These are phyloP conservation scores for Ormyrus labotus DNA, from an alignment of 2,888 invertebrate species.

Conservation along the genomic window DNA sequence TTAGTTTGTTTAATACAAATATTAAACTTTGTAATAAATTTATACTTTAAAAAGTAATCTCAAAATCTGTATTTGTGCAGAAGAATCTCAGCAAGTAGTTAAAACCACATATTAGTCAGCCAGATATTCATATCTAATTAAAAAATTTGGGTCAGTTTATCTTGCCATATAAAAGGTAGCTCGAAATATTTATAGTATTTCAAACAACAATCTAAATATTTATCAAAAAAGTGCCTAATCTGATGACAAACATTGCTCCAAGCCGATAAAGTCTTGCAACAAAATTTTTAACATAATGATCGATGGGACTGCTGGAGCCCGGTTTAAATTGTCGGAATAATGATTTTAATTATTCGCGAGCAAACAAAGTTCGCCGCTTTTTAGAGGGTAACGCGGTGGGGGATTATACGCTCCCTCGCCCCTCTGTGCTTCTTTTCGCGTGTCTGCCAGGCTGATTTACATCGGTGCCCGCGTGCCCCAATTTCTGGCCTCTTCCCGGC, in stretches of 20 bases:
- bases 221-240: neutral
- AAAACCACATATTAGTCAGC: too few relatives aligned
- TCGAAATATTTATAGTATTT: too few relatives aligned
- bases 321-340: slow-evolving; percentile 27
- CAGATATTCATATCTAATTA: too few relatives aligned
- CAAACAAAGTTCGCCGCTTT: slow-evolving; percentile 34
- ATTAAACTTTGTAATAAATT: too few relatives aligned
- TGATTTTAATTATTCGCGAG: slow-evolving; percentile 37
- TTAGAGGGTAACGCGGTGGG: neutral
- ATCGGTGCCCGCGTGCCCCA: slow-evolving; percentile 30
- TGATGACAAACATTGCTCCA: neutral
- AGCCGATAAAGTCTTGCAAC: too few relatives aligned
- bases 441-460: slow-evolving; percentile 43
- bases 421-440: slow-evolving; percentile 36
- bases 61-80: too few relatives aligned
- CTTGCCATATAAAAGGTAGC: too few relatives aligned
- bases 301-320: neutral
- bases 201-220: too few relatives aligned
- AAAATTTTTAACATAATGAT: neutral
- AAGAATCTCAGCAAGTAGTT: too few relatives aligned
- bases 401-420: slow-evolving; percentile 35
- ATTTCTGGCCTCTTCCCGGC: slow-evolving; percentile 32
- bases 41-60: too few relatives aligned
- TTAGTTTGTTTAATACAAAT: too few relatives aligned
- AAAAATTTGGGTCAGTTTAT: too few relatives aligned